Conservation (phyloP, 92 coral and sea anemone genomes). For the Parazoanthus atlanticus region DNA sequence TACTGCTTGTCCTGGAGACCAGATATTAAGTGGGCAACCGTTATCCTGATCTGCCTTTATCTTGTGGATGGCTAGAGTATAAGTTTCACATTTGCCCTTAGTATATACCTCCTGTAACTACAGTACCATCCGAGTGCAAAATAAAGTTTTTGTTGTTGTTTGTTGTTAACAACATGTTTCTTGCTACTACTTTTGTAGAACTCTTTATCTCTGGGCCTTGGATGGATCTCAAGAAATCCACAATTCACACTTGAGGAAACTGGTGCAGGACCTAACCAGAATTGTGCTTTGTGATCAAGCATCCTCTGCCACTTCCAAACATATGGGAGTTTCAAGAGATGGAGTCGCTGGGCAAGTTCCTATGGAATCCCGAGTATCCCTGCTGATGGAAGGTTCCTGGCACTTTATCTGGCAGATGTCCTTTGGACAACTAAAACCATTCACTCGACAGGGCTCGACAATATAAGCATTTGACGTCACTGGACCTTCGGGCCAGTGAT, state of each 20-base stretch:
- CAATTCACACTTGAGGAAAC: conserved; percentile 13
- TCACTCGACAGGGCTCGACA: too few relatives aligned
- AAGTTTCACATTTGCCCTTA: background rate
- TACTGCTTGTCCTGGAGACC: too few relatives aligned
- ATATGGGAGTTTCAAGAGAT: conserved; percentile 3
- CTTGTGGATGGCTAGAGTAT: background rate
- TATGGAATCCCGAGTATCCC: conserved; percentile 4
- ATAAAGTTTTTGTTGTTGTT: too few relatives aligned
- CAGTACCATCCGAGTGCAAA: too few relatives aligned
- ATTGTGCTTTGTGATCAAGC: conserved; percentile 4
- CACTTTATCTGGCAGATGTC: conserved; percentile 10
- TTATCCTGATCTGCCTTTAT: too few relatives aligned
- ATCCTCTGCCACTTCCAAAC: background rate
- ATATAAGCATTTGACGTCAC: too few relatives aligned
- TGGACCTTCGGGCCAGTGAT: too few relatives aligned
- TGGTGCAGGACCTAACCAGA: conserved; percentile 7
- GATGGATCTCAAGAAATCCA: conserved; percentile 2
- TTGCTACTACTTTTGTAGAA: conserved; percentile 2
- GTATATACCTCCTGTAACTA: too few relatives aligned
- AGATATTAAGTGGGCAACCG: too few relatives aligned
- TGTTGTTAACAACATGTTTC: too few relatives aligned
- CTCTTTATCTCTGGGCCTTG: conserved; percentile 17
- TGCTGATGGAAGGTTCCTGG: background rate
- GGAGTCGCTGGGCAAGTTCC: conserved; percentile 35
- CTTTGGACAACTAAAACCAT: too few relatives aligned